These are phyloP conservation scores for Laupala kohalensis DNA, from an alignment of 1,140 invertebrate genomes.

Conservation along the genomic window DNA sequence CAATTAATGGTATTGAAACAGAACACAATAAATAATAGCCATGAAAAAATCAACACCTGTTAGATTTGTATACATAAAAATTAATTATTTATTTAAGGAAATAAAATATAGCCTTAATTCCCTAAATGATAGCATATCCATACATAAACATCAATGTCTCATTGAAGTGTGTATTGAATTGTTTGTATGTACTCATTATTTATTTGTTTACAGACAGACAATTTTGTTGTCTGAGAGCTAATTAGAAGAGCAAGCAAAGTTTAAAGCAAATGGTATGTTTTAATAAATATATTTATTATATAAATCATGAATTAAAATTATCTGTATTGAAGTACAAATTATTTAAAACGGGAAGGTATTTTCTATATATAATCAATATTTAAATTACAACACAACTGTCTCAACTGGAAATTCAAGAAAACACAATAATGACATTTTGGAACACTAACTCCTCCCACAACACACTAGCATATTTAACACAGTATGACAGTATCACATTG, in stretches of 20 bases:
- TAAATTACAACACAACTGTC: too few species aligned
- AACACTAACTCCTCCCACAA: too few species aligned
- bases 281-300: background rate
- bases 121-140: background rate
- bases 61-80: background rate
- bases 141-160: background rate
- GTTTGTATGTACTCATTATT: background rate
- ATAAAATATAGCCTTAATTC: background rate
- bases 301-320: background rate
- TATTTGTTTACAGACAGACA: background rate
- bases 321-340: too few species aligned
- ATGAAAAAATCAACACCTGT: background rate
- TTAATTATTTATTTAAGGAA: background rate
- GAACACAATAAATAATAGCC: background rate
- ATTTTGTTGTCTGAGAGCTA: background rate
- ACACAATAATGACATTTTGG: too few species aligned
- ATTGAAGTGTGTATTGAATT: background rate
- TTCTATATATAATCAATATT: too few species aligned
- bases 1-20: background rate
- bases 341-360: too few species aligned
- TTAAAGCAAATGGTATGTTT: background rate
- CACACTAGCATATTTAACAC: too few species aligned
- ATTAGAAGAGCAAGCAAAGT: background rate
- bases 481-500: too few species aligned
- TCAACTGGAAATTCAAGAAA: too few species aligned